Evolutionary conservation across 2,888 invertebrate genomes (phyloP), one percentile per base, ranked within the genome.

Genomic region (Pterobdella sp.): DNA sequence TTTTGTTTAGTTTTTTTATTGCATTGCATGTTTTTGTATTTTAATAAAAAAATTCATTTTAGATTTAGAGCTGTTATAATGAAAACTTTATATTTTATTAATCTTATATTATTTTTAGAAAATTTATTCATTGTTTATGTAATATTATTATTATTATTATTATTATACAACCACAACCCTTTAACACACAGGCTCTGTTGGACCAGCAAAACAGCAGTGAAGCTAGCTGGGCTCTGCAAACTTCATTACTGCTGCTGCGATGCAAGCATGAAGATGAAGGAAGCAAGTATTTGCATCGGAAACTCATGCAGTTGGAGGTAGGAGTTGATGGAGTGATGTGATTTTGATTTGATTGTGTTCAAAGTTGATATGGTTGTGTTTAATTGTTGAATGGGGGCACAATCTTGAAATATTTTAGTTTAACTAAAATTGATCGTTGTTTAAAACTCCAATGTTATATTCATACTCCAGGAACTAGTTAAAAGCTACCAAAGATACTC

Each of bases 291-390:
- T 89, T 94, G 22, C 94, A 95, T 81, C 87, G 96, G 56, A 89
- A 94, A 32, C 88, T 95, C 87, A 87, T 88, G 81, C 95, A 95
- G 84, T 88, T 91, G 76, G 92, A 94, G 84, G 89, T 90, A 75
- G 70, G 36, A 67, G 31, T 18, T 2, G 3, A 31, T 10, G 66
- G n/a, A 18, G 36, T 18, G 18, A 22, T 26, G 32, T 18, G 36
- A 18, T 22, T 18, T 3, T 4, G 34, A 10, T 64, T 10, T n/a
- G 26, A n/a, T 64, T 31, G 64, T 64, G 64, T 7, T 64, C n/a
- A n/a, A 14, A 29, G 64, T 29, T 29, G 26, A n/a, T 29, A 31
- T 29, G 35, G 10, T 36, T 18, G 29, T 26, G 36, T 35, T 1
- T n/a, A 26, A 37, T 68, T 68, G 29, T 0, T 42, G 49, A 42